Percentiles rank a stretch among this genome's conserved stretches.
Evolutionary conservation across 2,113 vertebrate genomes (phyloP).

Genomic region (Syrrhaptes paradoxus): DNA sequence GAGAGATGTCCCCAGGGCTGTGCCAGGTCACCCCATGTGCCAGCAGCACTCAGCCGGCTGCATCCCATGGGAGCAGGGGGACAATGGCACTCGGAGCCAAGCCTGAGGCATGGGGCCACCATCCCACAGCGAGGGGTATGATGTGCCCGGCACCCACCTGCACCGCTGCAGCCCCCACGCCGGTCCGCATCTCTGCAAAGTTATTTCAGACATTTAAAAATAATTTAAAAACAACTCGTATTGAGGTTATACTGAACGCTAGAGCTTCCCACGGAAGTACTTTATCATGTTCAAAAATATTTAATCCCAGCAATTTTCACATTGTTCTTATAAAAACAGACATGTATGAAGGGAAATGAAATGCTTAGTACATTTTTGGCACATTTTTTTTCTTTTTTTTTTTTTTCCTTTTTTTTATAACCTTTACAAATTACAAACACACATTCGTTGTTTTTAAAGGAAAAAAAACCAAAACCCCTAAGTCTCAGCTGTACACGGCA

Average conservation of each 20-base stretch:
- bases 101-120: accelerated
- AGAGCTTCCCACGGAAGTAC: constrained; percentile 46
- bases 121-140: accelerated
- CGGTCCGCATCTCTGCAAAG: background rate
- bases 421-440: constrained; percentile 72
- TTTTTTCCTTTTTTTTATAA: background rate
- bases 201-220: background rate
- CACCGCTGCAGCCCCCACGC: background rate
- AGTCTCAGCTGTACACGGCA: constrained; percentile 49
- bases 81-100: background rate
- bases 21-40: background rate
- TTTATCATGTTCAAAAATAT: constrained; percentile 72
- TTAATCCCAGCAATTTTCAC: constrained; percentile 70
- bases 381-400: background rate
- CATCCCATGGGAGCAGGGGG: accelerated
- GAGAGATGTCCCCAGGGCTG: accelerated
- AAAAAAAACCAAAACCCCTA: background rate
- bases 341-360: constrained; percentile 61
- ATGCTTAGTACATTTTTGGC: constrained; percentile 61
- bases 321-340: constrained; percentile 76
- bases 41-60: background rate
- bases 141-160: accelerated
- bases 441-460: constrained; percentile 65
- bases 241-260: background rate
- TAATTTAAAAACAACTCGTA: background rate